Evolutionary conservation across 2,113 vertebrate species (phyloP).

Genomic region (Bubalus kerabau): DNA sequence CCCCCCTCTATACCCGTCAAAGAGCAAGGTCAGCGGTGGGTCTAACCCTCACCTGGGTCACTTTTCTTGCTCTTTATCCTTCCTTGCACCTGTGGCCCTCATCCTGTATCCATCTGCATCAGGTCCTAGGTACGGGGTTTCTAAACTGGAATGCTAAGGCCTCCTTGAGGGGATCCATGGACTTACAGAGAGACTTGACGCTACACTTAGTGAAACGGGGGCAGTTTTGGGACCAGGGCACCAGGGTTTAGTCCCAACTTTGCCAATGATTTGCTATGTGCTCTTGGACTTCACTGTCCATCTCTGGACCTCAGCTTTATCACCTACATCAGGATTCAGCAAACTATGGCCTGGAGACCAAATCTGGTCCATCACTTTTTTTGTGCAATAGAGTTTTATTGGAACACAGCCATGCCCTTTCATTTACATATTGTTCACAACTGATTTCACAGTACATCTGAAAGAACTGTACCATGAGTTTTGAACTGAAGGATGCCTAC

Average conservation of each 20-base stretch:
- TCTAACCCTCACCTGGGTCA: neutral
- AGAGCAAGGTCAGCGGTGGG: neutral
- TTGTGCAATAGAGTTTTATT: neutral
- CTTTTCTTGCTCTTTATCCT: neutral
- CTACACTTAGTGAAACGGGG: neutral
- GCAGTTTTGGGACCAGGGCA: neutral
- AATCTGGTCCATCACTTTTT: neutral
- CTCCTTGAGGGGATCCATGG: neutral
- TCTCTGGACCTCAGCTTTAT: neutral
- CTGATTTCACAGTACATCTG: neutral
- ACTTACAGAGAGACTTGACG: neutral
- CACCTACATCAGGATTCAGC: neutral
- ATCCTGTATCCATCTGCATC: neutral
- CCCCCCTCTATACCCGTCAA: neutral
- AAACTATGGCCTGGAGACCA: neutral
- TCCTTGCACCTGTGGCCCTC: neutral
- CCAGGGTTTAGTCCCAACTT: neutral
- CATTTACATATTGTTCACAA: neutral
- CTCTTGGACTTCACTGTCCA: neutral
- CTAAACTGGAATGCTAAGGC: neutral
- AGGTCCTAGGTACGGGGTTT: neutral
- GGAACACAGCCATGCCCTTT: neutral
- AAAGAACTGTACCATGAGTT: neutral
- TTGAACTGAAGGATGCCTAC: neutral
- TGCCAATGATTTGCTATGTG: neutral